Base-by-base conservation (phyloP, 2,797 vertebrate genomes). In the Peromyscus aztecus region DNA sequence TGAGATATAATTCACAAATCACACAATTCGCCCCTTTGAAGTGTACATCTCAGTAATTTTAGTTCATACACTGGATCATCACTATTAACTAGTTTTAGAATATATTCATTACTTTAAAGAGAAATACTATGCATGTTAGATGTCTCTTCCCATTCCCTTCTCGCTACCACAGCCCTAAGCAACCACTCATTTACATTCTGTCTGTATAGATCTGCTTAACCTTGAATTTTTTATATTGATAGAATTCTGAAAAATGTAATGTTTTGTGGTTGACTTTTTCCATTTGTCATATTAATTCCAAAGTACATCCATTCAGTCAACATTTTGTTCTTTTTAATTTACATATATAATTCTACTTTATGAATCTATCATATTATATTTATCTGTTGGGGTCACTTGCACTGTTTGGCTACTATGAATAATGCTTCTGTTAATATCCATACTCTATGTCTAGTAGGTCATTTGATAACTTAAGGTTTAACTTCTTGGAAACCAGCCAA, bases 1-100 rank as follows among this genome's bases (percentile, higher is more conserved):
- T 89, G 24, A 93, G 31, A 65, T 55, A 40, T 40, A 85, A 91
- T 85, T 97, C 23, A 82, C 3, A 63, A 37, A 91, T 93, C n/a
- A 59, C 0, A 31, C n/a, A 73, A 59, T 31, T 73, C 17, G 21
- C 16, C 5, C 27, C 17, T 73, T 57, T 88, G 27, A 75, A 59
- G 37, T 43, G 2, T 75, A 75, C 23, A 40, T 29, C 10, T 88
- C n/a, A 40, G 24, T 73, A 75, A 73, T 73, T 88, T 88, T 57
- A 57, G 49, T 40, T 75, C 27, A 88, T 40, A 31, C 3, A 23
- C n/a, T 43, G 17, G 6, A 21, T 57, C 37, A 75, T 75, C 17
- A 75, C 37, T 57, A 37, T 31, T 10, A 88, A 40, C n/a, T 43
- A 43, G 6, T 40, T 37, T 57, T 31, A 40, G 65, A 75, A 57